Evolutionary conservation across 2,888 invertebrate species (phyloP).

Genomic region (Drosophila birchii): DNA sequence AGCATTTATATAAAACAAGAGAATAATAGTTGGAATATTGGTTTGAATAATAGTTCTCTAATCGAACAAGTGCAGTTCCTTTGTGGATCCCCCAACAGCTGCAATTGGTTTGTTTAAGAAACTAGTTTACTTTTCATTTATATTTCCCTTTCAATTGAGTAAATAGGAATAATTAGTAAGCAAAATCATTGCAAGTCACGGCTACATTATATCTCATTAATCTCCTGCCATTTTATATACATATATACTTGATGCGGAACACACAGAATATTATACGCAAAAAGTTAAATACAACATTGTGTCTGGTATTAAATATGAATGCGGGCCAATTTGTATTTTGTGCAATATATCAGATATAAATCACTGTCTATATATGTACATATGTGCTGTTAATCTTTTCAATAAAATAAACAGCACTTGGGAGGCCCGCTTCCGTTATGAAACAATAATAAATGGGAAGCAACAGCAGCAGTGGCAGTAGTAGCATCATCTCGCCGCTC

Average conservation of each 20-base stretch:
- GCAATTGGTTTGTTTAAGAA: slow-evolving; percentile 14
- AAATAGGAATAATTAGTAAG: slow-evolving; percentile 35
- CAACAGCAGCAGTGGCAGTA: neutral
- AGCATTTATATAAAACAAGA: slow-evolving; percentile 8
- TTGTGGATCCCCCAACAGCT: slow-evolving; percentile 14
- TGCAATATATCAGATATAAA: slow-evolving; percentile 68
- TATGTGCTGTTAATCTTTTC: slow-evolving; percentile 60
- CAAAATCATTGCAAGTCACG: slow-evolving; percentile 38
- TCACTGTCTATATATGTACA: slow-evolving; percentile 50
- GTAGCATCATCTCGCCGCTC: slow-evolving; percentile 3
- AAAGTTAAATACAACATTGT: slow-evolving; percentile 21
- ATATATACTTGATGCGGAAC: slow-evolving; percentile 38
- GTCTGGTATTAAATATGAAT: slow-evolving; percentile 51
- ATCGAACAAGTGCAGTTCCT: slow-evolving; percentile 20
- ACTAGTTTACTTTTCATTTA: slow-evolving; percentile 5
- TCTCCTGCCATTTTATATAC: slow-evolving; percentile 15
- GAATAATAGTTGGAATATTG: slow-evolving; percentile 9
- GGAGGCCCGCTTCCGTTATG: slow-evolving; percentile 63
- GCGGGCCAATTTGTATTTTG: slow-evolving; percentile 66
- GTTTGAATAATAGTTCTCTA: slow-evolving; percentile 17
- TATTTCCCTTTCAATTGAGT: slow-evolving; percentile 8
- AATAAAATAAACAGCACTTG: slow-evolving; percentile 57
- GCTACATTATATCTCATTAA: slow-evolving; percentile 34
- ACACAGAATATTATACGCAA: slow-evolving; percentile 17
- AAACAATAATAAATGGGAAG: slow-evolving; percentile 36